phyloP scores from a whole-genome alignment of 2,888 invertebrate genomes.

The Trachelus tabidus region DNA sequence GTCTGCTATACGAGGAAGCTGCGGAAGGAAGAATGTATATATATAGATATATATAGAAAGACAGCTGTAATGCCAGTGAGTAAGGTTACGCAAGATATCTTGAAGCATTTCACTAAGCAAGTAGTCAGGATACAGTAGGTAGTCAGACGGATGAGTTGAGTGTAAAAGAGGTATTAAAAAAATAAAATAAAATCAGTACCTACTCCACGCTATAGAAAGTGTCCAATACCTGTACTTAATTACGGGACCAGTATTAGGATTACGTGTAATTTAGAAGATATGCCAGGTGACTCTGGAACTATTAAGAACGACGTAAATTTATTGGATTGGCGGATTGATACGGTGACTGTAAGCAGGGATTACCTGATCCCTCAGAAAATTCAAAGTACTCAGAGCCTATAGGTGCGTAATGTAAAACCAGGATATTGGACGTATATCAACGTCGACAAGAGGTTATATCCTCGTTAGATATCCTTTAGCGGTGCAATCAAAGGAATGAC shows the following conservation, averaged over 20 bases:
- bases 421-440: background rate
- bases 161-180: background rate
- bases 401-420: background rate
- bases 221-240: background rate
- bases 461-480: background rate
- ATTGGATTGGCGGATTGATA: background rate
- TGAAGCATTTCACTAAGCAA: background rate
- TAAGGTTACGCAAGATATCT: background rate
- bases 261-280: background rate
- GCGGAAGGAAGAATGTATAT: background rate
- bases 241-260: background rate
- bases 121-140: background rate
- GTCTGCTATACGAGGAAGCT: background rate
- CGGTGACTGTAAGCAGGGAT: background rate
- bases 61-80: background rate
- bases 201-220: background rate
- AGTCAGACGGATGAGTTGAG: background rate
- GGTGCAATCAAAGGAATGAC: background rate
- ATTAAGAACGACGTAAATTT: background rate
- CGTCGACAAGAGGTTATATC: background rate
- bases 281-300: background rate
- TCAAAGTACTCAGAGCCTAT: background rate
- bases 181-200: background rate
- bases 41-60: background rate
- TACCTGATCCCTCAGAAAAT: background rate